Evolutionary conservation across 2,888 invertebrate genomes (phyloP), one percentile per base, ranked within the genome.

Genomic region (Patella pellucida): DNA sequence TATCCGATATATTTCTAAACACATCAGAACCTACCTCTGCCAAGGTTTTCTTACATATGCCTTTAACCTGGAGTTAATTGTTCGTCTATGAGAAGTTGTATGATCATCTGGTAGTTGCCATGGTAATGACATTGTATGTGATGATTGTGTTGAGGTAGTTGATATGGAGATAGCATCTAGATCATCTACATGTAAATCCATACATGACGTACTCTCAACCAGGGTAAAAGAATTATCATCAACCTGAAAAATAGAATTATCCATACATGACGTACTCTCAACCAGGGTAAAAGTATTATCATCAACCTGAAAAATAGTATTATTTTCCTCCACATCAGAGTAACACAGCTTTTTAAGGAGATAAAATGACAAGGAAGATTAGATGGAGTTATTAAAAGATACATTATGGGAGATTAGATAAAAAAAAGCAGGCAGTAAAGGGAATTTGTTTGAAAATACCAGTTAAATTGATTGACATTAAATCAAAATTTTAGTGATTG

Each of bases 11-110:
- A 41, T 54, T 16, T 16, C 16, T 19, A 19, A 62, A 62, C 19
- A 12, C 23, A 23, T 11, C 11, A 62, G 23, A 15, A 23, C 62
- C 3, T 62, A 62, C 62, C 62, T 62, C 23, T 62, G 62, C 62
- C 62, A 62, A 23, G 62, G 62, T 62, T 62, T 62, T 23, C 62
- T 23, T 23, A 62, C 62, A 62, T 62, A 62, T 5, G 62, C 62
- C 62, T 62, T 62, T 14, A 62, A 62, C 23, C 62, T 62, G 14
- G 62, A 62, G 23, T 62, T 62, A 62, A 62, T 19, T 23, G 62
- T 62, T 62, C 23, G 19, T 23, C 62, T 62, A 62, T 23, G 19
- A 23, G 62, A 3, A 62, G 62, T 62, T 62, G 62, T 23, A 23
- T 19, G 12, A 23, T 11, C 23, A 12, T 19, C 11, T 11, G 9